Percentiles rank a stretch among this genome's conserved stretches.
phyloP scores from a whole-genome alignment of 1,140 invertebrate species.

The Cephus cinctus region DNA sequence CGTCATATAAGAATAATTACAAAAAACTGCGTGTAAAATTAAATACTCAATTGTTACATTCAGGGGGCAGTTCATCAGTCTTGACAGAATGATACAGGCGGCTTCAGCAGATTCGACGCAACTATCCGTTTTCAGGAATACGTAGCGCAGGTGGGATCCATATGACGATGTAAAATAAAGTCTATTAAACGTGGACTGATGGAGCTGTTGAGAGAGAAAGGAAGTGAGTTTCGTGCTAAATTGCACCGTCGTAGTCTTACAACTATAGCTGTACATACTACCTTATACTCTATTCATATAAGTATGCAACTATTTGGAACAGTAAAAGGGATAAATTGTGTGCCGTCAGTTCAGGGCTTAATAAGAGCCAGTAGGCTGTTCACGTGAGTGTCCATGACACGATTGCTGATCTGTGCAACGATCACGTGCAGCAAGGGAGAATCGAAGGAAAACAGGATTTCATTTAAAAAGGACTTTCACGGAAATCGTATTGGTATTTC shows the following conservation, averaged over 20 bases:
- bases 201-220: conserved; percentile 7
- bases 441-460: too few relatives aligned
- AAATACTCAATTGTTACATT: background rate
- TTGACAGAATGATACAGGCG: conserved; percentile 13
- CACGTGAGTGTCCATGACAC: conserved; percentile 19
- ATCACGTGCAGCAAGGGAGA: too few relatives aligned
- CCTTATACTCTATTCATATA: background rate
- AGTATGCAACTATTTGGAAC: background rate
- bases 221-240: too few relatives aligned
- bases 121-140: conserved; percentile 13
- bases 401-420: too few relatives aligned
- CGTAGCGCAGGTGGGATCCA: conserved; percentile 11
- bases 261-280: conserved; percentile 2
- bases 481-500: too few relatives aligned
- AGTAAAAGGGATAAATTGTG: conserved; percentile 9
- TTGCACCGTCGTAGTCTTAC: too few relatives aligned
- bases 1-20: background rate
- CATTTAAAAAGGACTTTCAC: too few relatives aligned
- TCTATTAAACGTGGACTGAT: conserved; percentile 7
- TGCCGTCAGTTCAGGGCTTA: background rate
- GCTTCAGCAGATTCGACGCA: conserved; percentile 9
- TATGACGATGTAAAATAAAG: conserved; percentile 10
- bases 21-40: background rate
- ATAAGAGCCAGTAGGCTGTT: conserved; percentile 13
- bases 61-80: background rate